These are phyloP conservation scores for Oreochromis spilurus DNA, from an alignment of 2,113 vertebrate genomes.

Conservation along the genomic window DNA sequence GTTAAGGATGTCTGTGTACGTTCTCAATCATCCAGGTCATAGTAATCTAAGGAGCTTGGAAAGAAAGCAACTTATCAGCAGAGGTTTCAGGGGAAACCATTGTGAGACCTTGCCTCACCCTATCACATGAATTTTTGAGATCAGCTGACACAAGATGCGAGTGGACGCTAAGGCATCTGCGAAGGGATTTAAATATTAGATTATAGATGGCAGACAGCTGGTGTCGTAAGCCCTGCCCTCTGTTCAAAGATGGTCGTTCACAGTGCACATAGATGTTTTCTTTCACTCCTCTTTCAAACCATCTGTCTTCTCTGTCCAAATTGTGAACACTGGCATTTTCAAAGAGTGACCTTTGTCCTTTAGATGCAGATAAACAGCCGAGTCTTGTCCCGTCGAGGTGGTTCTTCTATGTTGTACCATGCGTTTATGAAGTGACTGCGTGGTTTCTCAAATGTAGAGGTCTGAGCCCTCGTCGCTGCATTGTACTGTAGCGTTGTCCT, in stretches of 20 bases:
- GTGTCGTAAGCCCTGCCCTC: not conserved
- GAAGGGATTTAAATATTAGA: not conserved
- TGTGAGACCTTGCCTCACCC: not conserved
- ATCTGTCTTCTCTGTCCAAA: not conserved
- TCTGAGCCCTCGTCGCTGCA: not conserved
- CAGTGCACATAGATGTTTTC: not conserved
- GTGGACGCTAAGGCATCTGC: not conserved
- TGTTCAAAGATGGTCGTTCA: not conserved
- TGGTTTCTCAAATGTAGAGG: not conserved
- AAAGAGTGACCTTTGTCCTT: not conserved
- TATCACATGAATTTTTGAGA: fast-evolving
- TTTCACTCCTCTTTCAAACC: not conserved
- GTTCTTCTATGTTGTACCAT: too few relatives aligned
- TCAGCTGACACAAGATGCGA: not conserved
- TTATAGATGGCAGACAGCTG: not conserved
- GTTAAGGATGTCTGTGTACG: not conserved
- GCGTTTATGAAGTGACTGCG: not conserved
- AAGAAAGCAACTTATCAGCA: not conserved
- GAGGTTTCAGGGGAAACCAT: not conserved
- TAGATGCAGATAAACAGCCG: fast-evolving
- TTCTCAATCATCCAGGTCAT: not conserved
- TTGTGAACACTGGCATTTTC: not conserved
- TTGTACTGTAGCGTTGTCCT: not conserved
- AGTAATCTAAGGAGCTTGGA: not conserved
- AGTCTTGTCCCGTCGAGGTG: not conserved